These are phyloP conservation scores for Magallana gigas DNA, from an alignment of 1,140 invertebrate species.

Conservation along the genomic window DNA sequence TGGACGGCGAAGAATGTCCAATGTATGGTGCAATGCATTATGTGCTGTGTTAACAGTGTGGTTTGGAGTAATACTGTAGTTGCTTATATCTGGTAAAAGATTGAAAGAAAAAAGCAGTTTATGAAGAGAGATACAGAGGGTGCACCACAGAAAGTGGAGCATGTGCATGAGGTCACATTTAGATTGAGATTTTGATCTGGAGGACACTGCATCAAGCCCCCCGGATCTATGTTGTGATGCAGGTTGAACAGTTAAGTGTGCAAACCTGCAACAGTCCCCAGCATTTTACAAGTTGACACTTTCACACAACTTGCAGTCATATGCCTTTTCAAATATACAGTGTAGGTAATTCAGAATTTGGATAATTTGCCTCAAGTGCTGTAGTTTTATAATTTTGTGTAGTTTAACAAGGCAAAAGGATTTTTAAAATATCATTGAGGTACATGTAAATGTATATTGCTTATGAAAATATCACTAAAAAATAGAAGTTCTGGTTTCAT, in stretches of 20 bases:
- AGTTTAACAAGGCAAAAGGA: no score
- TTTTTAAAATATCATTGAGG: no score
- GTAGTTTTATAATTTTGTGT: no score
- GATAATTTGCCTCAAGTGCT: no score
- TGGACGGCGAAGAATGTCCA: background rate
- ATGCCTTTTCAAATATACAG: no score
- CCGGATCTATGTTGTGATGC: background rate
- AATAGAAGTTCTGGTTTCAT: no score
- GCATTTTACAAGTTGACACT: no score
- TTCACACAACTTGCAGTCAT: no score
- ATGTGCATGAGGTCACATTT: background rate
- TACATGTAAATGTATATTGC: no score
- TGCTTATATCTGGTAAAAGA: conserved; percentile 11
- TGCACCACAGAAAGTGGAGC: background rate
- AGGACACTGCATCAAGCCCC: background rate
- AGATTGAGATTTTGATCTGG: background rate
- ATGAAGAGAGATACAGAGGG: background rate
- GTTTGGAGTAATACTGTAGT: background rate
- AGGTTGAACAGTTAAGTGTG: background rate
- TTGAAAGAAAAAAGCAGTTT: background rate
- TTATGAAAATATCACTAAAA: no score
- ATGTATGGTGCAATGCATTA: background rate
- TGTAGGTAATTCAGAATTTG: no score
- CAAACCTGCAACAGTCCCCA: no score
- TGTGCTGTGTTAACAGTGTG: background rate